A percentile compares a stretch with the other conserved stretches of the same genome.
phyloP scores from a whole-genome alignment of 2,888 invertebrate species.

The Mythimna albipuncta region DNA sequence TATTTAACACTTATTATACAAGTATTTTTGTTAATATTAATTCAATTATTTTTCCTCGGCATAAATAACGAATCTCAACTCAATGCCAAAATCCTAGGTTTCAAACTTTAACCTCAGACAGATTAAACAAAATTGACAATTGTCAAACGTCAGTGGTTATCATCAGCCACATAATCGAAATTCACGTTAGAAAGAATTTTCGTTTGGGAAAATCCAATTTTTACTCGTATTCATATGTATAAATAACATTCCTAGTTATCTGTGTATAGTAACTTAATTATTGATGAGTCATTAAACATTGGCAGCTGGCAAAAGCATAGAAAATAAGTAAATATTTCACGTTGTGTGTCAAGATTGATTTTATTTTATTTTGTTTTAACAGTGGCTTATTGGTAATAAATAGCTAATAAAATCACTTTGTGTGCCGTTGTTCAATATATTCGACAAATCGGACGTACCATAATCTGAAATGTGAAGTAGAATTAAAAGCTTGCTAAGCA shows the following conservation, averaged over 20 bases:
- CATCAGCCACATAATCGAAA: constrained; percentile 69
- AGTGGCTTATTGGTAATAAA: constrained; percentile 88
- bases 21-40: no score
- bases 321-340: constrained; percentile 85
- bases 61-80: no score
- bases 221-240: constrained; percentile 36
- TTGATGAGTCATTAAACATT: constrained; percentile 65
- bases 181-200: constrained; percentile 63
- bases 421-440: constrained; percentile 81
- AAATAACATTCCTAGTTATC: constrained; percentile 42
- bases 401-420: constrained; percentile 86
- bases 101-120: constrained; percentile 10
- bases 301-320: constrained; percentile 70
- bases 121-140: constrained; percentile 20
- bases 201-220: constrained; percentile 70
- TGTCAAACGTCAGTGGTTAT: constrained; percentile 51
- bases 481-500: constrained; percentile 79
- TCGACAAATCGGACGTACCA: constrained; percentile 79
- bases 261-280: constrained; percentile 48
- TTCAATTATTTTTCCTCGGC: no score
- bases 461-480: constrained; percentile 87
- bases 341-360: constrained; percentile 86
- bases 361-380: constrained; percentile 86
- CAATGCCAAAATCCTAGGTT: constrained; percentile 34
- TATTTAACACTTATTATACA: no score